Evolutionary conservation across 2,113 vertebrate genomes (phyloP).

Genomic region (Campylomormyrus numenius): DNA sequence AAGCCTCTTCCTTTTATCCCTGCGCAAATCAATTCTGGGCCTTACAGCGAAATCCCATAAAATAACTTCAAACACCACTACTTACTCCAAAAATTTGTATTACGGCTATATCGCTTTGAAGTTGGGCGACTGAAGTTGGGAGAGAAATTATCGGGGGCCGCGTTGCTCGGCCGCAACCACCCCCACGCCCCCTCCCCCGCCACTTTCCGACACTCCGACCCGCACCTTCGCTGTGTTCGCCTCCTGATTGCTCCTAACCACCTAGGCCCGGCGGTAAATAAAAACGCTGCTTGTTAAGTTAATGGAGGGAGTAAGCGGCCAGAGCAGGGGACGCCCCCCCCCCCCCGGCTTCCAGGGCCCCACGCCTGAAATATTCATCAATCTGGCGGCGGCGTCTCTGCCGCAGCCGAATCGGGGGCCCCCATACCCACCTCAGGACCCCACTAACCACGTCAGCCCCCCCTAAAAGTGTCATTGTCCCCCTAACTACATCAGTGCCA

Average conservation of each 20-base stretch:
- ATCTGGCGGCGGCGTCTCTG: conserved; percentile 24
- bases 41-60: conserved; percentile 99
- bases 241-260: too few species aligned
- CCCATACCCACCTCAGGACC: not conserved
- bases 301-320: too few species aligned
- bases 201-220: too few species aligned
- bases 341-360: conserved; percentile 40
- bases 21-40: conserved; percentile 99
- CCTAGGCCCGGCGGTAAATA: too few species aligned
- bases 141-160: conserved; percentile 97
- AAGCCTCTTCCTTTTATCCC: conserved; percentile 99
- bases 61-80: conserved; percentile 99
- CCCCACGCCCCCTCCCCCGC: conserved; percentile 79
- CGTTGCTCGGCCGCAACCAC: conserved; percentile 74
- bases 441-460: not conserved
- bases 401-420: not conserved
- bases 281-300: too few species aligned
- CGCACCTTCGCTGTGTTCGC: too few species aligned
- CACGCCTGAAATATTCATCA: conserved; percentile 60
- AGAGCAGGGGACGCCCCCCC: conserved; percentile 42
- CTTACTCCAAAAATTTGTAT: conserved; percentile 99
- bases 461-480: not conserved
- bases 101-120: conserved; percentile 99
- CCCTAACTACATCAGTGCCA: not conserved
- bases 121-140: conserved; percentile 96